phyloP scores from a whole-genome alignment of 2,113 vertebrate species.

The Cyrtonyx montezumae region DNA sequence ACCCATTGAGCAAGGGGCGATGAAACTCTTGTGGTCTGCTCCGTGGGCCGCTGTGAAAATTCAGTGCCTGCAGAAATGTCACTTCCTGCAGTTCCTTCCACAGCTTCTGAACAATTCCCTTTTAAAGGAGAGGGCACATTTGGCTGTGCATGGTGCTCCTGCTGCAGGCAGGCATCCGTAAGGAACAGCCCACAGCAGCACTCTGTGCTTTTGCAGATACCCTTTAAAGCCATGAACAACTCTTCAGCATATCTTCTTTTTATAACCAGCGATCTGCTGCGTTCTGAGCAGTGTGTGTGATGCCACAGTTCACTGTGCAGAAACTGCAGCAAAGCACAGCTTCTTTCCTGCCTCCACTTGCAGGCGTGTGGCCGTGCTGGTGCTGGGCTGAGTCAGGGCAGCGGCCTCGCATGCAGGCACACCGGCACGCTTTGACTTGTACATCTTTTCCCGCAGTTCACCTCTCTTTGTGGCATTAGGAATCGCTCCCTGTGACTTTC shows the following conservation, averaged over 20 bases:
- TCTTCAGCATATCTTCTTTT: accelerated
- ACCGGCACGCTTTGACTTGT: slow-evolving; percentile 1
- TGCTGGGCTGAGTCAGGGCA: not conserved
- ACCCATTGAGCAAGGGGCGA: not conserved
- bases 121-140: not conserved
- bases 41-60: not conserved
- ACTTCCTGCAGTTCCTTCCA: not conserved
- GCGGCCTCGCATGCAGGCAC: not conserved
- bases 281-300: not conserved
- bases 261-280: not conserved
- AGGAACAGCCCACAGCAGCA: not conserved
- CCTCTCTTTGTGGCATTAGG: not conserved
- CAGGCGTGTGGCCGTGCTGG: not conserved
- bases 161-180: no score
- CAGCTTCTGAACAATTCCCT: not conserved
- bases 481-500: not conserved
- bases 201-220: not conserved
- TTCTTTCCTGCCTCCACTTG: not conserved
- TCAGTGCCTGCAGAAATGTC: not conserved
- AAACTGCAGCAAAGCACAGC: not conserved
- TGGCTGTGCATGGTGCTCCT: not conserved
- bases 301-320: not conserved
- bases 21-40: accelerated
- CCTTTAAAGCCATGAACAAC: not conserved
- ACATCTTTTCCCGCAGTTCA: not conserved